A percentile compares a stretch with the other conserved stretches of the same genome.
Conservation (phyloP, 2,113 vertebrate species). For the Channa maculata region DNA sequence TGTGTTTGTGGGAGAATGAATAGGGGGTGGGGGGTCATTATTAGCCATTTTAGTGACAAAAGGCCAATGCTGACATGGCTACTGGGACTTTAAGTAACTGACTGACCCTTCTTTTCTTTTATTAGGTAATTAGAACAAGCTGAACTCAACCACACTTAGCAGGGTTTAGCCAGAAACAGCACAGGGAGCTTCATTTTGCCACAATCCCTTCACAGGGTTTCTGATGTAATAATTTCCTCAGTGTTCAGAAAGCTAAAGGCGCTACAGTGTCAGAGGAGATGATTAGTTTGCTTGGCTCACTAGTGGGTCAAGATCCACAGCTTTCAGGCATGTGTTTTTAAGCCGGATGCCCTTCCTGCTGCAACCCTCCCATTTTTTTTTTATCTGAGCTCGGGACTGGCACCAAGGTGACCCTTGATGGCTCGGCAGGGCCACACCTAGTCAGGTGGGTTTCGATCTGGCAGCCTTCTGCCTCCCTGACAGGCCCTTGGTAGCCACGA, state of each 20-base stretch:
- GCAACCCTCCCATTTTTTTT: no score
- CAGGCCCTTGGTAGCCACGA: no score
- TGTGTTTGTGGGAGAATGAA: constrained; percentile 1
- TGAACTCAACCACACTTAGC: constrained; percentile 8
- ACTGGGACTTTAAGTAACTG: constrained; percentile 31
- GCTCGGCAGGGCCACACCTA: no score
- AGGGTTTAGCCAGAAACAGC: constrained; percentile 23
- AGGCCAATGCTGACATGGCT: constrained; percentile 26
- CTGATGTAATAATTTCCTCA: constrained; percentile 23
- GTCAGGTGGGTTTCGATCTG: no score
- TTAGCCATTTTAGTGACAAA: constrained; percentile 28
- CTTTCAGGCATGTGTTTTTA: no score
- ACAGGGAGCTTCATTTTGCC: constrained; percentile 8
- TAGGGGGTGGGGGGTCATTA: constrained; percentile 7
- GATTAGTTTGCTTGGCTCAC: no score
- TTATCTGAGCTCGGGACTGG: no score
- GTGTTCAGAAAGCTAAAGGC: neutral
- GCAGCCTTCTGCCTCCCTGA: no score
- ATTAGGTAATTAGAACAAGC: constrained; percentile 37
- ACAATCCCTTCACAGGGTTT: neutral
- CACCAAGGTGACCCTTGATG: no score
- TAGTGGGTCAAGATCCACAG: no score
- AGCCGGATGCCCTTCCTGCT: no score
- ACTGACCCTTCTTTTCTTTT: constrained; percentile 24
- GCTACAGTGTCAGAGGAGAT: no score